These are phyloP conservation scores for Larimichthys polyactis DNA, from an alignment of 2,113 vertebrate genomes.

Conservation along the genomic window DNA sequence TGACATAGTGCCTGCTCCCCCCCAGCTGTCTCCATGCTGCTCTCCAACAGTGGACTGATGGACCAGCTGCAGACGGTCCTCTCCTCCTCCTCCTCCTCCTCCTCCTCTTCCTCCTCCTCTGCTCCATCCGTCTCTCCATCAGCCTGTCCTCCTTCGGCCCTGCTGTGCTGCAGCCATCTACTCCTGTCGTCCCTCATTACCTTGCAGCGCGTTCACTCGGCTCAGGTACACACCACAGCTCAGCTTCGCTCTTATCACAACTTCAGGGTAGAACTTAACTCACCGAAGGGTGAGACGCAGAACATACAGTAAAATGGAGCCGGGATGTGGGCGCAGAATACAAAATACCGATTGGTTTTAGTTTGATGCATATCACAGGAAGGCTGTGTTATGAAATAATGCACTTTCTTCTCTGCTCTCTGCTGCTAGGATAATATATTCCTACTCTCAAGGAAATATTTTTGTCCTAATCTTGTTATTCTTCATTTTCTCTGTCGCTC, in stretches of 20 bases:
- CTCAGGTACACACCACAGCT: slow-evolving; percentile 86
- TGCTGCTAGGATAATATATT: slow-evolving; percentile 28
- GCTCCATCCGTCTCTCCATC: slow-evolving; percentile 59
- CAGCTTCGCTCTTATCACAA: slow-evolving; percentile 53
- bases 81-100: slow-evolving; percentile 66
- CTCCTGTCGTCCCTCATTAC: slow-evolving; percentile 87
- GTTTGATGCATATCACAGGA: slow-evolving; percentile 20
- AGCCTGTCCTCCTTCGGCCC: slow-evolving; percentile 58
- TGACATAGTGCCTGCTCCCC: slow-evolving; percentile 47
- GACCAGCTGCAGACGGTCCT: slow-evolving; percentile 88
- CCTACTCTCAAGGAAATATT: slow-evolving; percentile 23
- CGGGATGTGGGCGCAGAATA: slow-evolving; percentile 25
- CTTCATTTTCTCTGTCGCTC: neutral
- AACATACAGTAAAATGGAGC: slow-evolving; percentile 4
- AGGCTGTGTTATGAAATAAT: slow-evolving; percentile 21
- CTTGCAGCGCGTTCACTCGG: slow-evolving; percentile 85
- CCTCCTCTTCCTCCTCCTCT: slow-evolving; percentile 68
- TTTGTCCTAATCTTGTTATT: slow-evolving; percentile 40
- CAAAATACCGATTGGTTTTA: slow-evolving; percentile 37
- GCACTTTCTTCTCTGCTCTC: slow-evolving; percentile 29
- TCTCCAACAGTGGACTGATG: slow-evolving; percentile 89
- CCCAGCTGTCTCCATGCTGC: slow-evolving; percentile 89
- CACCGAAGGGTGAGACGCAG: slow-evolving; percentile 42
- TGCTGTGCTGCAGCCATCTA: slow-evolving; percentile 89
- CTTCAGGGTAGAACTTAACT: slow-evolving; percentile 35